A percentile compares a stretch with the other conserved stretches of the same genome.
Conservation (phyloP, 1,140 invertebrate species). For the Drosophila obscura region DNA sequence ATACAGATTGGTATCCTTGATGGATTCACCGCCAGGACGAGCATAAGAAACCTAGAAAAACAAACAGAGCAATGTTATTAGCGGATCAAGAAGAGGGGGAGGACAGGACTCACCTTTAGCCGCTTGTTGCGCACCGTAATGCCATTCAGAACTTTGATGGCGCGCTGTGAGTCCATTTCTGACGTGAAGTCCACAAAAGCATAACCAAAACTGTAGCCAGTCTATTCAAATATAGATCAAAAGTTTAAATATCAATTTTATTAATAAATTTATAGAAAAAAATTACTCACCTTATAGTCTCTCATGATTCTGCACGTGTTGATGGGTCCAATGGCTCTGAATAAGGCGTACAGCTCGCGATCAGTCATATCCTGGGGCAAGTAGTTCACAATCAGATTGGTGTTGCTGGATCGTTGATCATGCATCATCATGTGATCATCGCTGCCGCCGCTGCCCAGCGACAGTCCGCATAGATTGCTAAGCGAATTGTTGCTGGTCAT, state of each 20-base stretch:
- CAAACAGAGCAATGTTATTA: neutral
- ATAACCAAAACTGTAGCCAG: constrained; percentile 98
- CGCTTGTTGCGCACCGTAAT: constrained; percentile 93
- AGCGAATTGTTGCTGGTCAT: constrained; percentile 82
- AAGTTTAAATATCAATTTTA: neutral
- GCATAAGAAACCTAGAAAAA: constrained; percentile 92
- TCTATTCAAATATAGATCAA: constrained; percentile 85
- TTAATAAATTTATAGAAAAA: constrained; percentile 1
- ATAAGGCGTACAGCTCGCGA: constrained; percentile 94
- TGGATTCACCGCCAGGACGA: constrained; percentile 94
- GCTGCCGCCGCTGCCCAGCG: constrained; percentile 68
- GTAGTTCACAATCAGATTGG: constrained; percentile 98
- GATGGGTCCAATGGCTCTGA: constrained; percentile 93
- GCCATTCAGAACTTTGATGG: constrained; percentile 94
- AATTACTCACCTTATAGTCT: constrained; percentile 90
- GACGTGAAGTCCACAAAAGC: constrained; percentile 97
- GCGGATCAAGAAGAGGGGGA: neutral
- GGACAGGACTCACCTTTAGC: constrained; percentile 87
- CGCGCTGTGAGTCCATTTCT: constrained; percentile 92
- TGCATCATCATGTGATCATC: constrained; percentile 59
- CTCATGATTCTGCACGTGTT: constrained; percentile 96
- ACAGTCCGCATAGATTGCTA: constrained; percentile 71
- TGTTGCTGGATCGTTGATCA: constrained; percentile 83
- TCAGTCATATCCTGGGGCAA: constrained; percentile 96
- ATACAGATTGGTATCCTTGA: constrained; percentile 98